Evolutionary conservation across 2,797 vertebrate genomes (phyloP).

Genomic region (Falco berigora): DNA sequence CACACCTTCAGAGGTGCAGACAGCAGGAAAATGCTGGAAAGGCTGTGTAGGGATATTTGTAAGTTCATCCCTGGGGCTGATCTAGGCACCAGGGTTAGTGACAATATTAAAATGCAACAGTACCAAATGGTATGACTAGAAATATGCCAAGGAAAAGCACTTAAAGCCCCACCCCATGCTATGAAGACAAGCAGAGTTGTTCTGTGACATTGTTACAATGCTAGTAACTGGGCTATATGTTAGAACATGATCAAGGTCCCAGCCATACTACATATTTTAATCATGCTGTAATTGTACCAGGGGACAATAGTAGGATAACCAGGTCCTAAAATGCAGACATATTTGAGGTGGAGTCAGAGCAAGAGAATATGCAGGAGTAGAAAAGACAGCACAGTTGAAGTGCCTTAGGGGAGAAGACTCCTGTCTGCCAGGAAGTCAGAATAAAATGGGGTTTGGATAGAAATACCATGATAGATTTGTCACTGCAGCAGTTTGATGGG

Average conservation of each 20-base stretch:
- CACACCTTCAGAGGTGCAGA: background rate
- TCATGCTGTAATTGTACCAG: constrained; percentile 27
- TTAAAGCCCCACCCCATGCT: background rate
- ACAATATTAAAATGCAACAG: background rate
- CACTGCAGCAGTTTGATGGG: background rate
- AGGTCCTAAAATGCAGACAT: background rate
- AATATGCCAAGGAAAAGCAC: background rate
- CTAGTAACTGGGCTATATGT: background rate
- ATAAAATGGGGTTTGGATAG: background rate
- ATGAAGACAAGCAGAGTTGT: background rate
- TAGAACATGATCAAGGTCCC: constrained; percentile 51
- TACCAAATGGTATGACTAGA: background rate
- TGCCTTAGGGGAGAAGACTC: background rate
- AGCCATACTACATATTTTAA: constrained; percentile 37
- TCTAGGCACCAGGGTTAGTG: background rate
- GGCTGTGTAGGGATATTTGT: background rate
- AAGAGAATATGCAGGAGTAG: constrained; percentile 11
- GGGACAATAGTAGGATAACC: constrained; percentile 24
- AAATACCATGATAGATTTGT: background rate
- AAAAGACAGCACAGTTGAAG: background rate
- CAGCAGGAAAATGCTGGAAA: background rate
- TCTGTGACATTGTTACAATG: background rate
- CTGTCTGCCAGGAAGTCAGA: background rate
- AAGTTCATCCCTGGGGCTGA: background rate
- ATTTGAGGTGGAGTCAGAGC: constrained; percentile 4